Evolutionary conservation across 2,113 vertebrate species (phyloP), one percentile per base, ranked within the genome.

Genomic region (Pipa parva): DNA sequence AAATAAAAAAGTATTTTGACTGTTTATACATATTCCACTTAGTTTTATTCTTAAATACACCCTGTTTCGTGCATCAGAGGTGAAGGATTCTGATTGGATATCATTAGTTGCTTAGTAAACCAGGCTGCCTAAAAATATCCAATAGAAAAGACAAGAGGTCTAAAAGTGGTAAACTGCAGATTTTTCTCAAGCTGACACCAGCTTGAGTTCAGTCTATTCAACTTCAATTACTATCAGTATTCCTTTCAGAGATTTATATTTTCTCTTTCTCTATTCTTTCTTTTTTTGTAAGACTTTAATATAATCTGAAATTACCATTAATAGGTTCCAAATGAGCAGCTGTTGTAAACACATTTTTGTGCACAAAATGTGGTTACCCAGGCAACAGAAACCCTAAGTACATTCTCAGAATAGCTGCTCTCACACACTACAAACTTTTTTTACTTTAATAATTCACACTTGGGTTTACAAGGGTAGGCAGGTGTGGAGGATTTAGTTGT

Each of bases 321-420:
- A 60, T 42, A 64, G 75, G 76, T 72, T 79, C 63, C 58, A 70
- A 65, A 74, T 65, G 63, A 72, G 73, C 77, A 78, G 75, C 79
- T 80, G 80, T 72, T 74, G 65, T 72, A 58, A 65, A 57, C 9
- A 79, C 74, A 4, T 76, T 18, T 68, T 15, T 15, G 13, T 71
- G 63, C 9, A 72, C 15, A 61, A 62, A 50, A 62, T 20, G 70
- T 77, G 66, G 80, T 83, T 82, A 81, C 81, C 82, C 70, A 83
- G 74, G 82, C 76, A 83, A 84, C 82, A 0, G 71, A 71, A 76
- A 58, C 74, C 75, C 73, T 79, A 78, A 64, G 74, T 66, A 80
- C 75, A 59, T 42, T 63, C 80, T 76, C 63, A 80, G 74, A 85
- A 83, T 83, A 84, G 76, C 73, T 67, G 58, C 73, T 72, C 71